Evolutionary conservation across 2,888 invertebrate genomes (phyloP).

Genomic region (Leptopterna dolabrata): DNA sequence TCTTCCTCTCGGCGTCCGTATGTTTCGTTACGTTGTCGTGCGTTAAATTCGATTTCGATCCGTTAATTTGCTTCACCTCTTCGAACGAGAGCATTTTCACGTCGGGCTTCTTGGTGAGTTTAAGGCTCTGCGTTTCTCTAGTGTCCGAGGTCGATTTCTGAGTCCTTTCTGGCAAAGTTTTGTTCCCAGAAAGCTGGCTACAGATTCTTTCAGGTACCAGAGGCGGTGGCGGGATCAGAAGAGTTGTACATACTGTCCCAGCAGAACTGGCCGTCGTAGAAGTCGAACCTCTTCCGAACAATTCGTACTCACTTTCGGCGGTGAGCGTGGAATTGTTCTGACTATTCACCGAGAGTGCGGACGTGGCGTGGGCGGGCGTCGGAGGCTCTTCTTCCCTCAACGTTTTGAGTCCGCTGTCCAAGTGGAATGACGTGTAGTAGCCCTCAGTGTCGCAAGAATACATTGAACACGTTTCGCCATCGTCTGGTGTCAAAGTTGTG

Average conservation of each 20-base stretch:
- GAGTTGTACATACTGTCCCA: constrained; percentile 87
- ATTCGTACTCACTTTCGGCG: constrained; percentile 89
- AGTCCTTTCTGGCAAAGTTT: constrained; percentile 61
- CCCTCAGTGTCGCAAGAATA: constrained; percentile 98
- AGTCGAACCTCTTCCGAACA: constrained; percentile 87
- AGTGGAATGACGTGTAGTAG: constrained; percentile 97
- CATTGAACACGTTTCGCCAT: constrained; percentile 81
- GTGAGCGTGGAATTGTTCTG: constrained; percentile 70
- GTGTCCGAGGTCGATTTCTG: constrained; percentile 57
- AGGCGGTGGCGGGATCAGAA: constrained; percentile 78
- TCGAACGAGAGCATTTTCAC: constrained; percentile 59
- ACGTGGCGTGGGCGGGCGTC: constrained; percentile 79
- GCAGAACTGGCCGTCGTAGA: constrained; percentile 92
- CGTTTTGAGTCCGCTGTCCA: constrained; percentile 92
- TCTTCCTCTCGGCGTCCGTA: constrained; percentile 58
- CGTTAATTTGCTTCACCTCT: constrained; percentile 59
- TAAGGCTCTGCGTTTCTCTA: constrained; percentile 61
- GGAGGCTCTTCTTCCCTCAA: constrained; percentile 77
- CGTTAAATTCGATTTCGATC: constrained; percentile 58
- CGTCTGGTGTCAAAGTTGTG: constrained; percentile 86
- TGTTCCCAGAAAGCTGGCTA: constrained; percentile 62
- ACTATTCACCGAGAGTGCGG: constrained; percentile 75
- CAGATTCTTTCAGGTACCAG: constrained; percentile 87
- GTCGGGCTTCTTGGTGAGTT: constrained; percentile 59
- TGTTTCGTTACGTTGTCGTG: constrained; percentile 60